These are phyloP conservation scores for Cyphomyrmex costatus DNA, from an alignment of 1,140 invertebrate genomes.

Conservation along the genomic window DNA sequence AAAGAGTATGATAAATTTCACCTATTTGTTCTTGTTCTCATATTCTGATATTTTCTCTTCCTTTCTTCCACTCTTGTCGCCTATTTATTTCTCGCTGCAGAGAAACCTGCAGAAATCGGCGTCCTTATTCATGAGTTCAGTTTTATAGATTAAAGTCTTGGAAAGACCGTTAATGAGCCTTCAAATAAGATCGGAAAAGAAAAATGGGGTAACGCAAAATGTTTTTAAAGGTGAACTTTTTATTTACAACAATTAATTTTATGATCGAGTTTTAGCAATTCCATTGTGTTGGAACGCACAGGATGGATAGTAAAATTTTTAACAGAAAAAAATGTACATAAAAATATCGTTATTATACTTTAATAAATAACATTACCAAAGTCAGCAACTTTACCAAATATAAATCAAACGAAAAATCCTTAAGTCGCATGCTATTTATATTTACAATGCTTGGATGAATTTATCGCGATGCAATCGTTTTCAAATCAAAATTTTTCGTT, in stretches of 20 bases:
- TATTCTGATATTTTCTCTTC: neutral
- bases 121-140: neutral
- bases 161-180: constrained; percentile 53
- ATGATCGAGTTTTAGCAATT: neutral
- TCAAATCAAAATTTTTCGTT: neutral
- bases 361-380: constrained; percentile 37
- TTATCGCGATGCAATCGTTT: neutral
- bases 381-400: neutral
- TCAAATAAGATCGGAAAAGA: constrained; percentile 22
- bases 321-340: neutral
- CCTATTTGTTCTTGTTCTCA: too few species aligned
- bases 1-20: constrained; percentile 1
- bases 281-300: neutral
- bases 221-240: constrained; percentile 33
- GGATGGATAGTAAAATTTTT: neutral
- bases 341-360: constrained; percentile 48
- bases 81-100: neutral
- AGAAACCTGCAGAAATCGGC: constrained; percentile 1
- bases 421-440: neutral
- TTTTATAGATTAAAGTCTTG: constrained; percentile 9
- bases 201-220: constrained; percentile 42
- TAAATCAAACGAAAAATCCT: neutral
- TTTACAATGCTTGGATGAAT: neutral
- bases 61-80: neutral
- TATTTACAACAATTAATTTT: constrained; percentile 4